Conservation (phyloP, 2,888 invertebrate genomes). For the Tenthredo notha region DNA sequence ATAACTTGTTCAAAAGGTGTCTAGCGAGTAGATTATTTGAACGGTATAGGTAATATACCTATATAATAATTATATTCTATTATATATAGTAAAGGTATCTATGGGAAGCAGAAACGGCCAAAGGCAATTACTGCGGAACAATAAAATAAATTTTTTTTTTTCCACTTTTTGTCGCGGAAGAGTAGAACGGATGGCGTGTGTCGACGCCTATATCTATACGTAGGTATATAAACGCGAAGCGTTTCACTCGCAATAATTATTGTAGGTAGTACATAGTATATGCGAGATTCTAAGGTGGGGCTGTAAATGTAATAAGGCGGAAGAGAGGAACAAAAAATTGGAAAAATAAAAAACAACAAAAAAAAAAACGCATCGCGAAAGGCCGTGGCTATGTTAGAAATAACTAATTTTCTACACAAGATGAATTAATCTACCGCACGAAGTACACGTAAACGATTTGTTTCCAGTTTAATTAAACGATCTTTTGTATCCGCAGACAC, state of each 20-base stretch:
- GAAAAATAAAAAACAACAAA: not conserved
- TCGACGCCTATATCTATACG: not conserved
- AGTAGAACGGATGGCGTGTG: constrained; percentile 5
- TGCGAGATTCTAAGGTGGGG: not conserved
- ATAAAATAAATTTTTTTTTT: constrained; percentile 45
- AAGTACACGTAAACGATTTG: constrained; percentile 23
- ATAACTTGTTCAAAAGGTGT: constrained; percentile 30
- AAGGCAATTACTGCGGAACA: constrained; percentile 30
- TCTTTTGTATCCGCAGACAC: constrained; percentile 9
- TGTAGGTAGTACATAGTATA: not conserved
- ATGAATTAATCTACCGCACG: constrained; percentile 28
- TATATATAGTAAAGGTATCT: not conserved
- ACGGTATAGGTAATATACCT: not conserved
- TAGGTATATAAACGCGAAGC: not conserved
- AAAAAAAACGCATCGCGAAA: constrained; percentile 1
- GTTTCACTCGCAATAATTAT: constrained; percentile 4
- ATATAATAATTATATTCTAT: not conserved
- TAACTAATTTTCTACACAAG: constrained; percentile 31
- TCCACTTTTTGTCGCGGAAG: constrained; percentile 29
- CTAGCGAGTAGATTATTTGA: not conserved
- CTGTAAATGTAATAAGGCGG: not conserved
- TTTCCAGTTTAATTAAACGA: constrained; percentile 30
- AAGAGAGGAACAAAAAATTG: not conserved
- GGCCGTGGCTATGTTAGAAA: constrained; percentile 21
- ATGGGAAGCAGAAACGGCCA: not conserved